Conservation (phyloP, 2,797 vertebrate genomes). For the Otolemur crassicaudatus region DNA sequence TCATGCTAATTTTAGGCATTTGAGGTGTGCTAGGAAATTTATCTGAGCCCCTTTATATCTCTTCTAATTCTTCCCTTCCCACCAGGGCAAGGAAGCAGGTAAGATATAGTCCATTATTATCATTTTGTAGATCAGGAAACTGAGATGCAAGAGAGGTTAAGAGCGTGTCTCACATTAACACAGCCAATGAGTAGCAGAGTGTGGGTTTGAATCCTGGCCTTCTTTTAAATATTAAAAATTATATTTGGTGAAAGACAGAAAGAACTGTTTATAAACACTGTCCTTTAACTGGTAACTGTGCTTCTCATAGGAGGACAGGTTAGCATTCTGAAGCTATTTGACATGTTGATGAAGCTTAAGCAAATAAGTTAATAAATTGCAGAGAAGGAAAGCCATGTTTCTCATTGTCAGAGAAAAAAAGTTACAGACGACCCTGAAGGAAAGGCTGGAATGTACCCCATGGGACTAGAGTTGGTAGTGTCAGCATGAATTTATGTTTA, state of each 20-base stretch:
- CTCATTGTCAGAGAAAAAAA: neutral
- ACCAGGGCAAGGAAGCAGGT: neutral
- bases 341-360: neutral
- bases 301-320: neutral
- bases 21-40: no score
- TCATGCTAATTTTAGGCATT: neutral
- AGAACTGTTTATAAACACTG: neutral
- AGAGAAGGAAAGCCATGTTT: neutral
- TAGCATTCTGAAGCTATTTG: neutral
- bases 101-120: neutral
- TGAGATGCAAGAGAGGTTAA: neutral
- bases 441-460: neutral
- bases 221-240: slow-evolving; percentile 17
- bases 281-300: neutral
- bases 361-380: neutral
- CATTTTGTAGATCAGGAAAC: neutral
- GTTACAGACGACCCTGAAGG: neutral
- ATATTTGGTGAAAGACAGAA: slow-evolving; percentile 28
- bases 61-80: neutral
- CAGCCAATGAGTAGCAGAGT: neutral
- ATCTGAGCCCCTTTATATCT: neutral
- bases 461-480: neutral
- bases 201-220: neutral
- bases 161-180: neutral
- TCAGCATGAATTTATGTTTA: neutral